Evolutionary conservation across 2,113 vertebrate species (phyloP), one percentile per base, ranked within the genome.

Genomic region (Strix aluco): DNA sequence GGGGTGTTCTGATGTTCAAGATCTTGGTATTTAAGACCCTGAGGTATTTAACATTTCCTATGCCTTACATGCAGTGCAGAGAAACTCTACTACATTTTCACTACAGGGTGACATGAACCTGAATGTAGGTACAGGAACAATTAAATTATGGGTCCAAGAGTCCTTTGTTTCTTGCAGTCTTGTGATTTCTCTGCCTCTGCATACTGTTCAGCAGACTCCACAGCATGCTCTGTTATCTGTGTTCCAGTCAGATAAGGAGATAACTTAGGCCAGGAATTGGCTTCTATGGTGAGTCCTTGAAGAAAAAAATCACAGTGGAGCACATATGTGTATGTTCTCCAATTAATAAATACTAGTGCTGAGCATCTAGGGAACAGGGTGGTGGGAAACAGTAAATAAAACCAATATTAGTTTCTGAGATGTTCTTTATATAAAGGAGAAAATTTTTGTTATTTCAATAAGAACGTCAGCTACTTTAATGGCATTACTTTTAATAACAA

Each of bases 351-450:
- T 90, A 77, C 3, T 70, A 88, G 49, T 44, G 17, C 9, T 75
- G 11, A 80, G 5, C 58, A 57, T 61, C 40, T 63, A 83, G 30
- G 18, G 20, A 90, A 81, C 9, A 34, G 5, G 14, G 16, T 1
- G 6, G 15, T 5, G 9, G 12, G 25, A 95, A 96, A 96, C 49
- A 90, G 58, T 88, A 97, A 97, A 92, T 55, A 94, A 96, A 96
- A 93, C 26, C 65, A 67, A 84, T 95, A 97, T 96, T 84, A 87
- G 36, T 88, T 96, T 97, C 91, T 94, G 70, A 97, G 94, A 71
- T 94, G 13, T 90, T 97, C 87, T 92, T 97, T 92, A 72, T 93
- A 88, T 92, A 95, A 96, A 23, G 19, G 36, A 67, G 32, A 81
- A 25, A 90, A 63, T 34, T 83, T 85, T 83, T 85, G 4, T 55